These are phyloP conservation scores for Tarsius wallacei DNA, from an alignment of 2,797 vertebrate genomes.

Conservation along the genomic window DNA sequence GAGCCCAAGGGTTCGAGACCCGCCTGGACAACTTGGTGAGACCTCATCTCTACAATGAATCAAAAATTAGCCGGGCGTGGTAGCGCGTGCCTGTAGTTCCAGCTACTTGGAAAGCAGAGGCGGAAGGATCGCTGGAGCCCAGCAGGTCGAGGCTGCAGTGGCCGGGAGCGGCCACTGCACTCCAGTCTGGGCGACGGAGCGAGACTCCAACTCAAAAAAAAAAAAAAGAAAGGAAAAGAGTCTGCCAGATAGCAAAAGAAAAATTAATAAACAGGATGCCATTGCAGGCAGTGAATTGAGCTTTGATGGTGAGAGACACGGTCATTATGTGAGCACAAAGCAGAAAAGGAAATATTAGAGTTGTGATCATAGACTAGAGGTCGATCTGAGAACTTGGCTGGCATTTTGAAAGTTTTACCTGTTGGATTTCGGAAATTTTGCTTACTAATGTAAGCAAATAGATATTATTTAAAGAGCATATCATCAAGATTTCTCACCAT, in stretches of 20 bases:
- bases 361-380: not conserved
- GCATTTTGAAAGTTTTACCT: not conserved
- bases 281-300: not conserved
- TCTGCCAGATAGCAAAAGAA: not conserved
- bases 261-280: not conserved
- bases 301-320: not conserved
- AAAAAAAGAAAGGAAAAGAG: too few relatives aligned
- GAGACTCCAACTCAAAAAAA: too few relatives aligned
- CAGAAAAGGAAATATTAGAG: not conserved
- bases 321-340: not conserved
- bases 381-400: not conserved
- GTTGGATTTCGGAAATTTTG: not conserved
- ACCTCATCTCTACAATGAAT: too few relatives aligned
- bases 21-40: too few relatives aligned
- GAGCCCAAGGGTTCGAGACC: too few relatives aligned
- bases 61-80: too few relatives aligned
- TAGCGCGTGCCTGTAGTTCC: too few relatives aligned
- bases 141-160: too few relatives aligned
- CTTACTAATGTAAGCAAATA: not conserved
- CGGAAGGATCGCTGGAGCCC: too few relatives aligned
- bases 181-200: too few relatives aligned
- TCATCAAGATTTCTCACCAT: not conserved
- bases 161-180: too few relatives aligned
- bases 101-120: too few relatives aligned
- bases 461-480: not conserved